These are phyloP conservation scores for Amblyraja radiata DNA, from an alignment of 2,797 vertebrate genomes.

Conservation along the genomic window DNA sequence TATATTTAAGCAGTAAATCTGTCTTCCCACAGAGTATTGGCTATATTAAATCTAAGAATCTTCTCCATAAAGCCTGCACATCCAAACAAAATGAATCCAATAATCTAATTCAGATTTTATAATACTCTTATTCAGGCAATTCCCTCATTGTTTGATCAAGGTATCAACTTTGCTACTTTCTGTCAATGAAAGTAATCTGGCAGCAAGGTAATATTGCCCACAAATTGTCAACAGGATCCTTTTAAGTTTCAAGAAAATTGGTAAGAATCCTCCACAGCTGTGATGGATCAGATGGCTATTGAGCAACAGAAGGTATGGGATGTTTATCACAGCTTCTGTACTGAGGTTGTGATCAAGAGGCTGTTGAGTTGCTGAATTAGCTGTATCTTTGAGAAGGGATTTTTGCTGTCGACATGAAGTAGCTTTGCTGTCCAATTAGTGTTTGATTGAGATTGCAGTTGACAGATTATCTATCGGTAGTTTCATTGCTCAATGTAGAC, in stretches of 20 bases:
- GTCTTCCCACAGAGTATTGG: not conserved
- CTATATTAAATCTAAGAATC: not conserved
- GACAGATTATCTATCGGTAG: not conserved
- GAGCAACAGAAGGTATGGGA: not conserved
- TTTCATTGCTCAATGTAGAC: not conserved
- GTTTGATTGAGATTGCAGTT: not conserved
- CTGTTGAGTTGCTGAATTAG: not conserved
- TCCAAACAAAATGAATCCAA: not conserved
- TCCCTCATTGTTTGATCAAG: not conserved
- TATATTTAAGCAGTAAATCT: not conserved
- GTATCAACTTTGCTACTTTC: not conserved
- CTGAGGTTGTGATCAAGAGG: not conserved
- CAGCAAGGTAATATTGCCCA: not conserved
- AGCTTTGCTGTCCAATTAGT: not conserved
- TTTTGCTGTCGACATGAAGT: conserved; percentile 13
- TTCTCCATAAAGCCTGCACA: no score
- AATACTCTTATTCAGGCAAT: not conserved
- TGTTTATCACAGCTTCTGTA: not conserved
- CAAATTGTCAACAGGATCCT: not conserved
- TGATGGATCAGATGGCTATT: not conserved
- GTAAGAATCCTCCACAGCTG: not conserved
- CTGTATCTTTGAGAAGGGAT: not conserved
- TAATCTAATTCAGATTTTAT: not conserved
- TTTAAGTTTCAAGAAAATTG: not conserved
- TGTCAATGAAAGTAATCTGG: not conserved